phyloP scores from a whole-genome alignment of 2,113 vertebrate species.

The human (Homo sapiens) region DNA sequence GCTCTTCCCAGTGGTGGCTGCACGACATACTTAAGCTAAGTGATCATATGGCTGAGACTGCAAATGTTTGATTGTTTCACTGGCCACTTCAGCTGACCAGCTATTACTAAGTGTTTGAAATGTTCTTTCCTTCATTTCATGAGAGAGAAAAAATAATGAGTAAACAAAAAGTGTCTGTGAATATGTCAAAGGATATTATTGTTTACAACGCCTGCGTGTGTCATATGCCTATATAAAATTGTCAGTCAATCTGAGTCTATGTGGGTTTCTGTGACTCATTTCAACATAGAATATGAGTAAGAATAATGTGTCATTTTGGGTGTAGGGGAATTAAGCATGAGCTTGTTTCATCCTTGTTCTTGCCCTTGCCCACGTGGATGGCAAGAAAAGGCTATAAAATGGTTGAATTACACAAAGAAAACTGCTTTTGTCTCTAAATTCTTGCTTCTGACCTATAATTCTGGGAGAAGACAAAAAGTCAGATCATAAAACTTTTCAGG shows the following conservation, averaged over 20 bases:
- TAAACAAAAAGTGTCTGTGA: background rate
- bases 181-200: background rate
- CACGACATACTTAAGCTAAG: background rate
- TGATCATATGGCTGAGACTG: accelerated
- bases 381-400: background rate
- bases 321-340: background rate
- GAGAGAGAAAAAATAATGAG: background rate
- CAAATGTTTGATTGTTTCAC: background rate
- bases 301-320: background rate
- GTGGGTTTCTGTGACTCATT: background rate
- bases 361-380: background rate
- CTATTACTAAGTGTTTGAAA: background rate
- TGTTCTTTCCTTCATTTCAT: background rate
- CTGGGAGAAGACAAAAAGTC: background rate
- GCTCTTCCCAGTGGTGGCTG: background rate
- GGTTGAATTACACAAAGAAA: background rate
- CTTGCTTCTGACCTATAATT: background rate
- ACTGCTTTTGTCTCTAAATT: background rate
- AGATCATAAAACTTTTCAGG: background rate
- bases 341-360: background rate
- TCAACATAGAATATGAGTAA: background rate
- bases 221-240: too few relatives aligned
- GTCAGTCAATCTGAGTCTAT: background rate
- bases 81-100: background rate
- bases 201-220: background rate